phyloP scores from a whole-genome alignment of 1,140 invertebrate species.

The Drosophila chauvacae region DNA sequence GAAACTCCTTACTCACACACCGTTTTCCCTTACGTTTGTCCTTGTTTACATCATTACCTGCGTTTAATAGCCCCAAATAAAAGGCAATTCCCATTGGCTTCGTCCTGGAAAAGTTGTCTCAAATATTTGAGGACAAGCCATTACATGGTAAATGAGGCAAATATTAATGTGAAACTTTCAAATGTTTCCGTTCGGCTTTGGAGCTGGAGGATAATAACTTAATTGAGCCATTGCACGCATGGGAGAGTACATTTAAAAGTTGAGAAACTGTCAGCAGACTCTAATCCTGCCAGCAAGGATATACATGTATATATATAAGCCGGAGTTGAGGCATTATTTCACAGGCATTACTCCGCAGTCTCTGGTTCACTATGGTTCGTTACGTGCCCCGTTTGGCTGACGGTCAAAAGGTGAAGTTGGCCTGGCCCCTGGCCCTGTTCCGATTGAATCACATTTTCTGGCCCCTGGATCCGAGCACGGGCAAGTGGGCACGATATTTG shows the following conservation, averaged over 20 bases:
- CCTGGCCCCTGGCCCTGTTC: conserved; percentile 63
- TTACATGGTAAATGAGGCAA: conserved; percentile 60
- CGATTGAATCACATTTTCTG: conserved; percentile 71
- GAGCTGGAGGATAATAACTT: conserved; percentile 65
- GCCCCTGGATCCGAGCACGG: conserved; percentile 60
- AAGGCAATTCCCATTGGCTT: conserved; percentile 1
- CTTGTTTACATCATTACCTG: conserved; percentile 39
- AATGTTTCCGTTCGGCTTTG: conserved; percentile 43
- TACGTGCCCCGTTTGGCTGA: conserved; percentile 65
- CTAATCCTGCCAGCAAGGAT: conserved; percentile 22
- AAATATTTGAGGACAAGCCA: conserved; percentile 48
- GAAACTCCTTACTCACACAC: background rate
- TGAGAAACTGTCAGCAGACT: conserved; percentile 52
- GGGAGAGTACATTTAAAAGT: conserved; percentile 70
- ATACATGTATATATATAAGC: conserved; percentile 11
- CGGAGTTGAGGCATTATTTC: background rate
- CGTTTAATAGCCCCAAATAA: conserved; percentile 10
- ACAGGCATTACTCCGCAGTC: conserved; percentile 10
- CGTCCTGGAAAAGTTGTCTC: conserved; percentile 18
- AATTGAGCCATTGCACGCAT: conserved; percentile 74
- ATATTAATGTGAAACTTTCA: conserved; percentile 67
- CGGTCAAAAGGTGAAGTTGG: conserved; percentile 57
- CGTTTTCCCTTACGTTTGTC: background rate
- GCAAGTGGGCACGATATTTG: conserved; percentile 21
- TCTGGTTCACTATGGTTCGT: conserved; percentile 56